Conservation (phyloP, 2,888 invertebrate genomes). For the Norana najaformis region DNA sequence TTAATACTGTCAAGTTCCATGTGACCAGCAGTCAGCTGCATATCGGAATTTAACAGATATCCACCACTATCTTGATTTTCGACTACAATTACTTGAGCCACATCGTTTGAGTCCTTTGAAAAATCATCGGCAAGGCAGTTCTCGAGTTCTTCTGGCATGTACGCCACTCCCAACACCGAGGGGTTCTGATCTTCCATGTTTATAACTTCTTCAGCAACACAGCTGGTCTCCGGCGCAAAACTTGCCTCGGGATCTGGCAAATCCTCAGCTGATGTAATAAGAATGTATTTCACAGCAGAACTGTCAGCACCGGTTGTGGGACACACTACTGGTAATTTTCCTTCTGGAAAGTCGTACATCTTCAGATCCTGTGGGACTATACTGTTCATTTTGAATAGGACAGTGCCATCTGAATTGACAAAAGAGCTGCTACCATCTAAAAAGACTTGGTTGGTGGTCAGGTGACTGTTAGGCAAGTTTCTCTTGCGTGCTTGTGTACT, state of each 20-base stretch:
- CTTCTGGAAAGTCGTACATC: background rate
- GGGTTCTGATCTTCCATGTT: background rate
- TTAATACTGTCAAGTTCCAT: background rate
- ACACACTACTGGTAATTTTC: background rate
- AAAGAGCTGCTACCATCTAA: background rate
- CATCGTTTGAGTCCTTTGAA: background rate
- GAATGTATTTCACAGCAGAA: background rate
- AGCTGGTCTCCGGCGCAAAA: background rate
- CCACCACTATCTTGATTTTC: constrained; percentile 2
- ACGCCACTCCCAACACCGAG: constrained; percentile 14
- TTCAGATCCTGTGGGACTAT: background rate
- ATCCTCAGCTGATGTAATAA: background rate
- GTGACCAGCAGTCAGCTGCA: background rate
- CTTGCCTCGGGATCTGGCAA: background rate
- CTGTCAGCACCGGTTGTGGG: background rate
- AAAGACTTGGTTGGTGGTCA: background rate
- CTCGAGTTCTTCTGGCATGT: background rate
- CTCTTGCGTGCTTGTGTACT: background rate
- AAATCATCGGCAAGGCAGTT: background rate
- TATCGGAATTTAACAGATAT: background rate
- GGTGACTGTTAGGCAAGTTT: background rate
- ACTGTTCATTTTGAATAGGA: background rate
- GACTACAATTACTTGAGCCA: background rate
- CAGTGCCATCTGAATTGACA: background rate
- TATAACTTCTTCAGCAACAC: background rate